Base-by-base conservation (phyloP, 1,140 invertebrate genomes). In the Drosophila pandora region DNA sequence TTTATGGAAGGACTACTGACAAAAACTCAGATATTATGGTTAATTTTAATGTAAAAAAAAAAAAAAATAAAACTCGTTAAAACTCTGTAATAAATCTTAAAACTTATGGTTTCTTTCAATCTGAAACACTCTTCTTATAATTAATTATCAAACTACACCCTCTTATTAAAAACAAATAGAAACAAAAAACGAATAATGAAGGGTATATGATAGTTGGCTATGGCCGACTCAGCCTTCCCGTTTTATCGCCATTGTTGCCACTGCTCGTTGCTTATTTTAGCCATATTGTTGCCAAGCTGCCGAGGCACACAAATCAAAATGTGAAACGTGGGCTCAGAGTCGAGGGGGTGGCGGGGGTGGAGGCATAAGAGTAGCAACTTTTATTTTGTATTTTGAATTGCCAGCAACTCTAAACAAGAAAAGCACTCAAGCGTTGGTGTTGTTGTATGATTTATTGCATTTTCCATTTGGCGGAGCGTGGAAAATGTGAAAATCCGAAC, bases 401-500 rank as follows among this genome's bases (percentile, higher is more conserved):
- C n/a, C 53, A 48, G 22, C 30, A 30, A 32, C 57, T 79, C 54
- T 53, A 71, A 70, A 55, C 56, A 69, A 63, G 34, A 48, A 49
- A 75, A 47, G 32, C 52, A 57, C 32, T 57, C 39, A 64, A 71
- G 67, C 67, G 67, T 64, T 65, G 43, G 43, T 47, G 43, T 47
- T 47, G 43, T 47, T 47, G 13, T 17, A 76, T 76, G 73, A 76
- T 68, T 76, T 76, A 76, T 76, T 77, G 58, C 67, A 50, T 76
- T 73, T 69, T 74, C 55, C 63, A 61, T 80, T 65, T 64, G 55
- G 63, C 70, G 49, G 57, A 79, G 76, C 71, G 59, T 80, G 77
- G 64, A 61, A 75, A 80, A 73, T 74, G 79, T 50, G 60, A 75
- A 59, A 80, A 79, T 64, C 32, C 64, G 39, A 67, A 77, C 78